Percentiles rank a stretch among this genome's conserved stretches.
Conservation (phyloP, 2,888 invertebrate species). For the Erebia palarica region DNA sequence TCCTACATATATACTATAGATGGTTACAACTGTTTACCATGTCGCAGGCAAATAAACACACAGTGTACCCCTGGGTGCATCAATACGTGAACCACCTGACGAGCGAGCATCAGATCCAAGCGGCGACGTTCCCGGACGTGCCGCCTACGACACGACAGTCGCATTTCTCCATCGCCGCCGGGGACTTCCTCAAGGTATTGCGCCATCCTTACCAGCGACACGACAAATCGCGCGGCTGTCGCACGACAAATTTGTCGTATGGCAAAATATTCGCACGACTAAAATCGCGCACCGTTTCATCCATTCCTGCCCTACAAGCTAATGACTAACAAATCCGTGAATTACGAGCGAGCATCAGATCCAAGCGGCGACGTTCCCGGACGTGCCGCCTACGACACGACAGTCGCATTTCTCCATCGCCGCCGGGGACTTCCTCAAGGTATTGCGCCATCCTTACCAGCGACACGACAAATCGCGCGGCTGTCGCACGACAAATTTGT, state of each 20-base stretch:
- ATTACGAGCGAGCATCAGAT: conserved; percentile 92
- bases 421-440: conserved; percentile 98
- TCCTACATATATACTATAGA: too few species aligned
- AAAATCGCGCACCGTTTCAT: too few species aligned
- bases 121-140: conserved; percentile 94
- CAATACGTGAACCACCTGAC: conserved; percentile 95
- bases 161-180: conserved; percentile 97
- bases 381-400: conserved; percentile 87
- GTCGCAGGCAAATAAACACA: conserved; percentile 86
- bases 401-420: conserved; percentile 93
- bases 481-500: not conserved
- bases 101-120: conserved; percentile 90
- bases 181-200: conserved; percentile 95
- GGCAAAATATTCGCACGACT: too few species aligned
- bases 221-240: too few species aligned
- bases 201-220: not conserved
- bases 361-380: conserved; percentile 91
- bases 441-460: conserved; percentile 55
- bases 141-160: conserved; percentile 85
- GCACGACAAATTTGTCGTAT: not conserved
- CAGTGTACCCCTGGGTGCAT: conserved; percentile 97
- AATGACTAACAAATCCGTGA: too few species aligned
- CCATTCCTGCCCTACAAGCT: too few species aligned
- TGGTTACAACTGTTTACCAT: not conserved
- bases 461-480: too few species aligned